Percentiles rank a stretch among this genome's conserved stretches.
Conservation (phyloP, 2,113 vertebrate genomes). For the Silurus asotus region DNA sequence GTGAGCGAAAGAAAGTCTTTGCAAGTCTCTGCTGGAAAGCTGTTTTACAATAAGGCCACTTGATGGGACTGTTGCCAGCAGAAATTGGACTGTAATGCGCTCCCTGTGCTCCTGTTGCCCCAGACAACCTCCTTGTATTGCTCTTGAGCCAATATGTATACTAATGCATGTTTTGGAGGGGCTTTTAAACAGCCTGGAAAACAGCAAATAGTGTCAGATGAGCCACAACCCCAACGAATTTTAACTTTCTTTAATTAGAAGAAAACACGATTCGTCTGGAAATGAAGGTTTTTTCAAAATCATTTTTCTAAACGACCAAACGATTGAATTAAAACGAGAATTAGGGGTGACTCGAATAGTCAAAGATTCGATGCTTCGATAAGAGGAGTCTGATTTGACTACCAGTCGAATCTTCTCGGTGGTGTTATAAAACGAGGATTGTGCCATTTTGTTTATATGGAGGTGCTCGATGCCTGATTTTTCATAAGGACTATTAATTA, state of each 20-base stretch:
- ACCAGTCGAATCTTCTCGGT: no score
- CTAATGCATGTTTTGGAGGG: constrained; percentile 32
- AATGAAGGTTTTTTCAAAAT: no score
- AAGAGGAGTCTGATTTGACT: no score
- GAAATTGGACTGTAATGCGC: constrained; percentile 8
- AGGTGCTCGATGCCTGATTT: no score
- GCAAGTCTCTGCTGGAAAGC: constrained; percentile 27
- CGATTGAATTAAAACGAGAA: background rate
- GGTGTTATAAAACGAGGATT: no score
- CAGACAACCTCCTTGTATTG: constrained; percentile 10
- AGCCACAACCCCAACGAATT: background rate
- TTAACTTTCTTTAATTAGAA: background rate
- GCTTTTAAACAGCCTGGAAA: background rate
- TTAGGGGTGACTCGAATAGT: no score
- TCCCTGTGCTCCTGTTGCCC: constrained; percentile 23
- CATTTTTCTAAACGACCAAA: background rate
- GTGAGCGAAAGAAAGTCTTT: constrained; percentile 9
- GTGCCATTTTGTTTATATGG: no score
- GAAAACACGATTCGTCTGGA: background rate
- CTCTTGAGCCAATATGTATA: constrained; percentile 16
- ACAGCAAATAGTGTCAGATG: background rate
- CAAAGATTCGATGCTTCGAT: no score
- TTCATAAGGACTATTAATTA: no score
- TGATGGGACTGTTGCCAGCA: constrained; percentile 16
- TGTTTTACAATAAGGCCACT: constrained; percentile 39